Conservation (phyloP, 2,888 invertebrate species). For the Petrolisthes cinctipes region DNA sequence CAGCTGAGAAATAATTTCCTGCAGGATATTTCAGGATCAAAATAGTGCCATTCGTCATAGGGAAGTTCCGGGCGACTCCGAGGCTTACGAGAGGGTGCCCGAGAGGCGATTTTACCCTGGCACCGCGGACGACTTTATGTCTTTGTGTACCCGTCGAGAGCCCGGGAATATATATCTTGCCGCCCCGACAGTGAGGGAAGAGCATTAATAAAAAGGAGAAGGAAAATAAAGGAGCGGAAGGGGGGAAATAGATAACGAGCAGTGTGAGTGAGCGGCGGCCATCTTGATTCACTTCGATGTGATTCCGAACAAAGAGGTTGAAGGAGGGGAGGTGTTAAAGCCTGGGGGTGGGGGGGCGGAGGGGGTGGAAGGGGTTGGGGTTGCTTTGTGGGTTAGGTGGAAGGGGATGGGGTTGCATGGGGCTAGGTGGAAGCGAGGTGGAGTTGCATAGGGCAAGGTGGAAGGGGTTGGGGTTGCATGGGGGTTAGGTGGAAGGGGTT, state of each 20-base stretch:
- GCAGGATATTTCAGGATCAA: slow-evolving; percentile 39
- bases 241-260: background rate
- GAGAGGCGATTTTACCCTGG: slow-evolving; percentile 18
- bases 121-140: slow-evolving; percentile 22
- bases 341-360: background rate
- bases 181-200: slow-evolving; percentile 3
- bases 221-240: background rate
- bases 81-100: background rate
- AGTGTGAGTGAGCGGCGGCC: slow-evolving; percentile 1
- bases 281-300: slow-evolving; percentile 15
- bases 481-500: background rate
- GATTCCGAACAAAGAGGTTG: background rate
- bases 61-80: slow-evolving; percentile 11
- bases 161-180: slow-evolving; percentile 1
- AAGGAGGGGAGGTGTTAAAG: background rate
- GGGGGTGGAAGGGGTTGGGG: background rate
- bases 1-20: slow-evolving; percentile 14
- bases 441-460: no score
- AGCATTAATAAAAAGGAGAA: slow-evolving; percentile 1
- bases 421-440: background rate
- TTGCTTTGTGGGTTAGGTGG: no score
- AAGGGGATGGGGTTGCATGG: no score
- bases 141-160: slow-evolving; percentile 31
- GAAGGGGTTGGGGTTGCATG: background rate
- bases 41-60: slow-evolving; percentile 34